Conservation (phyloP, 1,140 invertebrate genomes). For the Dolichoris vasculosae region DNA sequence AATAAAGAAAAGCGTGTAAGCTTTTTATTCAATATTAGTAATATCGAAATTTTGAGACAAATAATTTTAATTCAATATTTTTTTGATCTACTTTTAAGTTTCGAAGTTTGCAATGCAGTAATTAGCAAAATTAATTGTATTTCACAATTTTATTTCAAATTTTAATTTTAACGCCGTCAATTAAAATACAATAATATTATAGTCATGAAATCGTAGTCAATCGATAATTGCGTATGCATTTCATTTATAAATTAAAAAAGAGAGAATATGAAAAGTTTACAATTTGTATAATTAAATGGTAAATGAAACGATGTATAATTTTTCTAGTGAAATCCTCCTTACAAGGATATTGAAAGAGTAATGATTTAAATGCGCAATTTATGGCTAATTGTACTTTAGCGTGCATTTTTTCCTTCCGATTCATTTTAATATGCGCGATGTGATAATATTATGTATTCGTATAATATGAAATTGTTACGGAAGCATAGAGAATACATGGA, state of each 20-base stretch:
- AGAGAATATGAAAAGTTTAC: conserved; percentile 38
- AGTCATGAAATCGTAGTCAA: conserved; percentile 3
- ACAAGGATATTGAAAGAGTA: not conserved
- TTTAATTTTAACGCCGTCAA: not conserved
- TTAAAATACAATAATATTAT: not conserved
- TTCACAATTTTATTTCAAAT: conserved; percentile 28
- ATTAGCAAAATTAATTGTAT: conserved; percentile 2
- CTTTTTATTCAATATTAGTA: not conserved
- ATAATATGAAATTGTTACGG: conserved; percentile 25
- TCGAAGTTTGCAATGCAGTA: not conserved
- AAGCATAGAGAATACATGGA: conserved; percentile 28
- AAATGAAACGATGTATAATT: conserved; percentile 26
- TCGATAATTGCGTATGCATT: conserved; percentile 21
- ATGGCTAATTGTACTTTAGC: conserved; percentile 49
- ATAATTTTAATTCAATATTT: conserved; percentile 6
- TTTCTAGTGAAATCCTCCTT: not conserved
- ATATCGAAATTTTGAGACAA: not conserved
- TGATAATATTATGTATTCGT: conserved; percentile 60
- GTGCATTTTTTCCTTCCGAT: conserved; percentile 50
- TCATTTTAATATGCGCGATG: conserved; percentile 60
- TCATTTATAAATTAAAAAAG: conserved; percentile 12
- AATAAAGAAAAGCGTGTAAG: not conserved
- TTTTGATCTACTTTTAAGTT: conserved; percentile 12
- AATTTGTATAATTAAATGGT: conserved; percentile 49
- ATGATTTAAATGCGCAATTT: conserved; percentile 37